Evolutionary conservation across 37 sponge, comb jelly and placozoan species (phyloP), one percentile per base, ranked within the genome.

Genomic region (Spongia lamella): DNA sequence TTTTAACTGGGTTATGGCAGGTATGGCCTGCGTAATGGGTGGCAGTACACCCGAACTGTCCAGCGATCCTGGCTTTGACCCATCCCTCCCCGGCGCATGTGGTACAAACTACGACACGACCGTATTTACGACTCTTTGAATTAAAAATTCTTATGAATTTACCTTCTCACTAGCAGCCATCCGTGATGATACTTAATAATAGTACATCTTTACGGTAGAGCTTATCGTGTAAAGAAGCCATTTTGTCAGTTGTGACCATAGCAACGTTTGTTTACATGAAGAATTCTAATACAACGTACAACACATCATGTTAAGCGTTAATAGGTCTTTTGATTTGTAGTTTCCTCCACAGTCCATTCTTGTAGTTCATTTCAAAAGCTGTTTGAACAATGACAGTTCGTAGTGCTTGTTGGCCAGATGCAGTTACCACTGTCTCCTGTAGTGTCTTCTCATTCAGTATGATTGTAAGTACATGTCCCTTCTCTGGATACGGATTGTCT

Each of bases 301-400:
- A 38, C 67, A 34, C 43, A 24, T 35, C 26, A 33, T 16, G 43
- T 66, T 14, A 26, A 35, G 19, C 1, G 20, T 9, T 38, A 27
- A 79, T 31, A 38, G 81, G 76, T 81, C 83, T 84, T 79, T 92
- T 92, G 70, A 81, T 53, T 79, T 90, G 91, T 9, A 94, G 78
- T 38, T 90, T 90, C 30, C 95, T 79, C 95, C 95, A 94, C 34
- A 85, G 88, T 27, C 91, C 91, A 49, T 81, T 90, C 21, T 30
- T 69, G 68, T 94, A 94, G 79, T 94, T 88, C 95, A 94, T 90
- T 56, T 94, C 95, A 75, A 94, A 94, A 20, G 90, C 76, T 1
- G 91, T 94, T 71, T 94, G 91, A 24, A 92, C 70, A 43, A 69
- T 70, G 34, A 79, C 65, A 19, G 40, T 77, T 50, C 81, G 58